Conservation (phyloP, 2,797 vertebrate genomes). For the Gallinago solitaria region DNA sequence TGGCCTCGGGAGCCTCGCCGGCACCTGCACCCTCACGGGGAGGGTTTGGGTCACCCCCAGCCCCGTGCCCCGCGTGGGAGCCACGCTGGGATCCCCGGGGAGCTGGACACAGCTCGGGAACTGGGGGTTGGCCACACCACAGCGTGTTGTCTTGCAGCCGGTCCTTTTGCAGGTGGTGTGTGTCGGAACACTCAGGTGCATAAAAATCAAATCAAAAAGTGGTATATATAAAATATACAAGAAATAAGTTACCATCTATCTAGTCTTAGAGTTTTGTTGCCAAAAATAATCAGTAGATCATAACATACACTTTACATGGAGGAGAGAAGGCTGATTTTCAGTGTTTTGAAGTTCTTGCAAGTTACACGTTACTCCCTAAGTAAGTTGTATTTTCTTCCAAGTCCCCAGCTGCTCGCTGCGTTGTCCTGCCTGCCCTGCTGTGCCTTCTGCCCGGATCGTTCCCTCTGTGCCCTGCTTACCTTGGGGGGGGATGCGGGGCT, state of each 20-base stretch:
- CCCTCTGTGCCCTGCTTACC: background rate
- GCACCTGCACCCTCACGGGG: background rate
- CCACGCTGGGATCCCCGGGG: accelerated
- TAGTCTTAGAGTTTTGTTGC: background rate
- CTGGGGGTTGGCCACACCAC: accelerated
- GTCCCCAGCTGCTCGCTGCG: background rate
- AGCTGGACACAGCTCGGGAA: background rate
- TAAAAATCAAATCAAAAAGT: background rate
- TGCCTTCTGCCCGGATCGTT: background rate
- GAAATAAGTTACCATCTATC: background rate
- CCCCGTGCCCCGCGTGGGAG: background rate
- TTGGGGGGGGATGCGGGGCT: background rate
- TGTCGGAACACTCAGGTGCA: background rate
- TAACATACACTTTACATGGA: background rate
- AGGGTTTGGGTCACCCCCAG: background rate
- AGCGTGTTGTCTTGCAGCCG: background rate
- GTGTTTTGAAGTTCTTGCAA: background rate
- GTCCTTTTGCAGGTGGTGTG: background rate
- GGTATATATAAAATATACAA: background rate
- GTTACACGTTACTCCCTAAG: background rate
- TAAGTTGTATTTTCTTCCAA: background rate
- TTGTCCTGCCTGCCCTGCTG: background rate
- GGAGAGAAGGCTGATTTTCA: background rate
- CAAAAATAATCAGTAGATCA: background rate
- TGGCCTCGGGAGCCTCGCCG: background rate